Base-by-base conservation (phyloP, 2,113 vertebrate genomes). In the Corythaixoides concolor region DNA sequence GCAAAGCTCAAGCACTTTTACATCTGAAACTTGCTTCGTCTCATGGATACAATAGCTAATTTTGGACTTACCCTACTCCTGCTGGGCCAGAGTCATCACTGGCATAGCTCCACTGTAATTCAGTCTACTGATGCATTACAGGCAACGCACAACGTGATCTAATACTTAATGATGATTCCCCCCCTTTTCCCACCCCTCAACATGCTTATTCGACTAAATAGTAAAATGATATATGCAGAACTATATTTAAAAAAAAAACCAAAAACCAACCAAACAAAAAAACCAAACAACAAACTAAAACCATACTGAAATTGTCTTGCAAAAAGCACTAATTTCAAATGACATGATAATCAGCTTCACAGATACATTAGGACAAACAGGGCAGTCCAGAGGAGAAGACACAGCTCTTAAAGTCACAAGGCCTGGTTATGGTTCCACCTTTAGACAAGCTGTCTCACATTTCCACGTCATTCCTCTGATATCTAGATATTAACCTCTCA, bases 11-110 rank as follows among this genome's bases (percentile, higher is more conserved):
- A 95, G 56, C 77, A 88, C 77, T 93, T 85, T 85, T 75, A 45
- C 72, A 68, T 21, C 39, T 85, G 86, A 86, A 93, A 76, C 63
- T 91, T 91, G 90, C 80, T 92, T 56, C 0, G 9, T 82, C 76
- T 96, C 89, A 94, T 89, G 92, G 94, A 79, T 91, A 95, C 89
- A 95, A 96, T 15, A 89, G 92, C 91, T 97, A 96, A 97, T 96
- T 97, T 97, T 96, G 97, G 95, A 91, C 87, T 82, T 91, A 95
- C 66, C 91, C 94, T 92, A 68, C 89, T 95, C 91, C 80, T 93
- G 91, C 90, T 95, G 89, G 96, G 92, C 77, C 94, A 89, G 70
- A 96, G 92, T 95, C 96, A 94, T 95, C 96, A 27, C 95, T 96
- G 95, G 94, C 92, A 91, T 43, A 82, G 87, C 89, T 97, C 95